Evolutionary conservation across 2,888 invertebrate species (phyloP), one percentile per base, ranked within the genome.

Genomic region (Heliconius erato): DNA sequence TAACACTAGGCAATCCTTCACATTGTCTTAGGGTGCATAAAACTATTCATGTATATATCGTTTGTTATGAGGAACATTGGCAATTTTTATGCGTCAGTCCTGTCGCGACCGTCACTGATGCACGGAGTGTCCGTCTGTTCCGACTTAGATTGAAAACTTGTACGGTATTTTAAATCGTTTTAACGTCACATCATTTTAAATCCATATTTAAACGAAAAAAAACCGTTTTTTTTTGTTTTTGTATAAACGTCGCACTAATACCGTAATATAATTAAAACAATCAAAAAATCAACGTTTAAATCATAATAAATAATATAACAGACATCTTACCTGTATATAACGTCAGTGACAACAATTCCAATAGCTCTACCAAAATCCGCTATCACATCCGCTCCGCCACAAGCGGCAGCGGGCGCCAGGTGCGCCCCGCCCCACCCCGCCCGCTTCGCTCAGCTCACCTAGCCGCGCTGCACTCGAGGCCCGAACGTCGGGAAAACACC

Each of bases 401-500:
- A 26, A 88, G 91, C 90, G 91, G 87, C 74, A 89, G 91, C 93
- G 91, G 88, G 83, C 84, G 90, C 92, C 94, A 94, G 95, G 95
- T 94, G 94, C 93, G 94, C 92, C 94, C 93, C 95, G 93, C 94
- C 94, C 95, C 93, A 88, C 86, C 88, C 88, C 89, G 89, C 88
- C 89, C 90, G 89, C 89, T 90, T 89, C 89, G 92, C 91, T 91
- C 80, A 79, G 90, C 91, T 85, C 87, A 85, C 87, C 87, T 87
- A 87, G 86, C 83, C 94, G 93, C 93, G 92, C 94, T 93, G 93
- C 94, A 95, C 94, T 95, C 95, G 93, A 94, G 94, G 95, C 93
- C 91, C 92, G 96, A 93, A 93, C 93, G 95, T 94, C 93, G 96
- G 95, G 94, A 94, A 95, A 95, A 94, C 92, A 94, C 94, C 93